These are phyloP conservation scores for Rugalucina vietnamica DNA, from an alignment of 2,888 invertebrate genomes.

Conservation along the genomic window DNA sequence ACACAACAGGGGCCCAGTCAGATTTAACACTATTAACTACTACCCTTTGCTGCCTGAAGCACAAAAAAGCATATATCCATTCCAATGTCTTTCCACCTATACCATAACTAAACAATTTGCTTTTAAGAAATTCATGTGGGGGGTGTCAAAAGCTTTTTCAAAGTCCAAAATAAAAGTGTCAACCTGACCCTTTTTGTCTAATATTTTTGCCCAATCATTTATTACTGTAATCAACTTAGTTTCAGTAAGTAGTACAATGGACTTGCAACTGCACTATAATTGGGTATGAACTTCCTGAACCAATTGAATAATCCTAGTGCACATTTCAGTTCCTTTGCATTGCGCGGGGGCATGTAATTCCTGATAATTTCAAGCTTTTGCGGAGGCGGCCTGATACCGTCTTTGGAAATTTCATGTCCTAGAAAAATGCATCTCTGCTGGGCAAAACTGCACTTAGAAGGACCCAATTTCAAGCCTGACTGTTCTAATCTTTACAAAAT, in stretches of 20 bases:
- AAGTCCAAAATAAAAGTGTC: too few species aligned
- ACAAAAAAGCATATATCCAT: too few species aligned
- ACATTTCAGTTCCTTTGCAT: constrained; percentile 49
- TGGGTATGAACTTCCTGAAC: constrained; percentile 60
- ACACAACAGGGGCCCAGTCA: too few species aligned
- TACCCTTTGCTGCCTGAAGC: too few species aligned
- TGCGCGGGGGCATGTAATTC: constrained; percentile 40
- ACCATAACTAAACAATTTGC: too few species aligned
- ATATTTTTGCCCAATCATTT: too few species aligned
- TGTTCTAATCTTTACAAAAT: constrained; percentile 38
- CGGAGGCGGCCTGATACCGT: constrained; percentile 46
- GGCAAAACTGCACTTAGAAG: not conserved
- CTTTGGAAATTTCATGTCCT: constrained; percentile 50
- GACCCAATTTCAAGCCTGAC: constrained; percentile 47
- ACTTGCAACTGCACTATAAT: constrained; percentile 40
- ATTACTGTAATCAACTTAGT: too few species aligned
- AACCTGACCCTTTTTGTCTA: too few species aligned
- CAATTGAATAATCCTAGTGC: constrained; percentile 36
- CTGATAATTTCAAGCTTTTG: constrained; percentile 38
- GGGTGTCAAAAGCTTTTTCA: too few species aligned
- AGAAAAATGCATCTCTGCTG: constrained; percentile 37
- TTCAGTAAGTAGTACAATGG: constrained; percentile 47
- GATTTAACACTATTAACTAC: too few species aligned
- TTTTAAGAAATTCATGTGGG: too few species aligned
- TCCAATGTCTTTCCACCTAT: too few species aligned